Conservation (phyloP, 1,140 invertebrate species). For the Tetranychus urticae region DNA sequence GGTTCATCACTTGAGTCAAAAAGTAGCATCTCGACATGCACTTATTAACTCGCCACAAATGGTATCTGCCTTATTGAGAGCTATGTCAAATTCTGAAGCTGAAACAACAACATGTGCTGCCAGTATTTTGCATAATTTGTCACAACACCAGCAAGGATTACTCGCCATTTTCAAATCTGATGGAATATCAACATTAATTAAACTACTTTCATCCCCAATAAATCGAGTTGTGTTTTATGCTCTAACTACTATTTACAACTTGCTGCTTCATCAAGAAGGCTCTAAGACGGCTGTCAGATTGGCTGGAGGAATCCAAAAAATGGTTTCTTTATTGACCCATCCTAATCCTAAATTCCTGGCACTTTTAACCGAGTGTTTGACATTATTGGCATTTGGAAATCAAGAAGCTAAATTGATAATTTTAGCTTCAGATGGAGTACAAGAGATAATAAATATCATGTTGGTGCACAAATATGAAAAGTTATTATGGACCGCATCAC, state of each 20-base stretch:
- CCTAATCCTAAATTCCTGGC: constrained; percentile 95
- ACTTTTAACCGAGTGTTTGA: constrained; percentile 94
- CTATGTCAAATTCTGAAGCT: constrained; percentile 81
- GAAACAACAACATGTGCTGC: constrained; percentile 91
- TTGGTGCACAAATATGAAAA: constrained; percentile 95
- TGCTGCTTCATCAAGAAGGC: constrained; percentile 91
- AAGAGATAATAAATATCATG: constrained; percentile 90
- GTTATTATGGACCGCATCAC: constrained; percentile 87
- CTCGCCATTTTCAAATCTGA: constrained; percentile 94
- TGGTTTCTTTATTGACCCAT: constrained; percentile 80
- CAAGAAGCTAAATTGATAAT: constrained; percentile 96
- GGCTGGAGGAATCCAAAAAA: constrained; percentile 88
- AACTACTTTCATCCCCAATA: constrained; percentile 76
- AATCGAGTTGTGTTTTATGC: constrained; percentile 97
- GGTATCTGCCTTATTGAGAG: constrained; percentile 72
- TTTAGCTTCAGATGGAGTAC: constrained; percentile 80
- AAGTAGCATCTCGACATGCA: constrained; percentile 88
- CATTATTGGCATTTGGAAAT: constrained; percentile 95
- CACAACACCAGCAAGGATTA: constrained; percentile 84
- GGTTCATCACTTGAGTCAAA: constrained; percentile 94
- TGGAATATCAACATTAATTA: constrained; percentile 87
- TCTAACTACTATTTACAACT: constrained; percentile 90
- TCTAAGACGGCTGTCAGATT: constrained; percentile 91
- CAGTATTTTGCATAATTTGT: constrained; percentile 87
- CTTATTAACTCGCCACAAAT: constrained; percentile 74